phyloP scores from a whole-genome alignment of 2,797 vertebrate species.

The Alauda arvensis region DNA sequence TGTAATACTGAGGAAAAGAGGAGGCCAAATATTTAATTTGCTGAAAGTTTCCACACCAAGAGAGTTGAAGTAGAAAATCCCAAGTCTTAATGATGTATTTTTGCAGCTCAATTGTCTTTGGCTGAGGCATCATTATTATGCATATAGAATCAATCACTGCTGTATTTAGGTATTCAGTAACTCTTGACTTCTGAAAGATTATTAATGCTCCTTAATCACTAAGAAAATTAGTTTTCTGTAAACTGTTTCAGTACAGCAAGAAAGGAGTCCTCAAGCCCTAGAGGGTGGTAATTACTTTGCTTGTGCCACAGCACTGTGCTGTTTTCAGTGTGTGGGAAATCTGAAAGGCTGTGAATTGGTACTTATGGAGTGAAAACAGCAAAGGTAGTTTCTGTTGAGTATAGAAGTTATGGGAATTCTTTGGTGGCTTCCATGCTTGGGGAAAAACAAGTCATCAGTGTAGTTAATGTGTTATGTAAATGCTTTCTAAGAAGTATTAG shows the following conservation, averaged over 20 bases:
- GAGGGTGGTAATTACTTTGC: neutral
- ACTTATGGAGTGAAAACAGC: neutral
- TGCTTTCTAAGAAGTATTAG: neutral
- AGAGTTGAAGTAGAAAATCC: neutral
- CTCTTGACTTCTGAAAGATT: neutral
- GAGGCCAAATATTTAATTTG: neutral
- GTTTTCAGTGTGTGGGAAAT: neutral
- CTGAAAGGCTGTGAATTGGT: neutral
- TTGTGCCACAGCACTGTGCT: neutral
- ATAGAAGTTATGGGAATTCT: neutral
- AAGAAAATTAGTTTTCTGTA: neutral
- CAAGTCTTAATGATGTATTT: neutral
- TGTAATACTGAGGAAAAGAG: neutral
- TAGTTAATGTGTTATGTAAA: neutral
- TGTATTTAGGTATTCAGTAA: neutral
- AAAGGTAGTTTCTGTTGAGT: neutral
- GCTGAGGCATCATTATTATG: neutral
- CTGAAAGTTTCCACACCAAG: neutral
- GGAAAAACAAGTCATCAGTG: neutral
- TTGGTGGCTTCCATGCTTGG: neutral
- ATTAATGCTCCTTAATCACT: neutral
- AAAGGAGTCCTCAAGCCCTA: neutral
- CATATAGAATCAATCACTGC: neutral
- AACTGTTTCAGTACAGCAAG: neutral
- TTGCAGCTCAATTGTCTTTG: neutral